These are phyloP conservation scores for Psittacara wagleri DNA, from an alignment of 2,113 vertebrate genomes.

Conservation along the genomic window DNA sequence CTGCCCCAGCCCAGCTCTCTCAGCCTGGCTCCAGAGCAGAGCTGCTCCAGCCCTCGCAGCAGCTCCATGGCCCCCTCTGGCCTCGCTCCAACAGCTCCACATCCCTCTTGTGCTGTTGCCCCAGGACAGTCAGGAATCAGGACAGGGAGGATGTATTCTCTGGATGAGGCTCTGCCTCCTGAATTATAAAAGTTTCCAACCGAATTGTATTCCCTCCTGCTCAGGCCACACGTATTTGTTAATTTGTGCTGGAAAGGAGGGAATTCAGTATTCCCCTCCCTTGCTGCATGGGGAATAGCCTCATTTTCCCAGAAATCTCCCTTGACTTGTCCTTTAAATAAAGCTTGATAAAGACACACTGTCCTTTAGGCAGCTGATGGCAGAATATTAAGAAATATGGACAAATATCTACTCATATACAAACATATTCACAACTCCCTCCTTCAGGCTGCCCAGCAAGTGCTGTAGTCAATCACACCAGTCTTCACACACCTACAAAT, in stretches of 20 bases:
- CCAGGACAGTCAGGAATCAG: neutral
- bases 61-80: too few relatives aligned
- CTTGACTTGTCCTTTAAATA: neutral
- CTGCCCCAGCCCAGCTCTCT: too few relatives aligned
- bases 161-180: neutral
- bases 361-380: neutral
- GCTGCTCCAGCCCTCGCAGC: too few relatives aligned
- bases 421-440: neutral
- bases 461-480: neutral
- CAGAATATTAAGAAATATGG: neutral
- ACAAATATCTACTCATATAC: neutral
- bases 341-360: neutral
- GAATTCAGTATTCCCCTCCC: neutral
- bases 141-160: fast-evolving
- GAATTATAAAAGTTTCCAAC: neutral
- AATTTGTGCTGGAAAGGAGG: neutral
- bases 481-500: neutral
- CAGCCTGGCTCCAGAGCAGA: too few relatives aligned
- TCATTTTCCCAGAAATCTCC: constrained; percentile 26
- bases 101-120: neutral
- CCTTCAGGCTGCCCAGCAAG: neutral
- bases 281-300: neutral
- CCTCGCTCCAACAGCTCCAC: neutral
- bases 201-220: neutral
- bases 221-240: neutral